Base-by-base conservation (phyloP, 2,113 vertebrate genomes). In the Hucho hucho region DNA sequence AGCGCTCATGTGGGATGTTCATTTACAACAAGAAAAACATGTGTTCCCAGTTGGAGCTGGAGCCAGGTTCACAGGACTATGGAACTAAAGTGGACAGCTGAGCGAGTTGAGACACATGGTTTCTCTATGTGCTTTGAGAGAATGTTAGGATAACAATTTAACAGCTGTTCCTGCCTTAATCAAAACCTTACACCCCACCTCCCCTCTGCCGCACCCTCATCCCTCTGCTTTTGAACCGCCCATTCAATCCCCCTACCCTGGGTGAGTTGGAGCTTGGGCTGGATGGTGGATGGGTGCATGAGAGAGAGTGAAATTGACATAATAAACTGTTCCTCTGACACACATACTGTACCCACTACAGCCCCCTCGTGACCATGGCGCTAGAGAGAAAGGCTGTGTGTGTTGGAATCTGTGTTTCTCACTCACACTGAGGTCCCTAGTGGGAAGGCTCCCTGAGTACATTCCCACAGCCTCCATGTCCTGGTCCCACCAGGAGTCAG, bases 91-190 rank as follows among this genome's bases (percentile, higher is more conserved):
- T 14, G 73, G 70, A 85, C 86, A 89, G 84, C 85, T 88, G 88
- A 85, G 75, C 14, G 24, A 64, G 66, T 80, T 82, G 70, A 68
- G 78, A 81, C 87, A 84, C 79, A 72, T 37, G 46, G 37, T 71
- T 63, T 80, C 69, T 61, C 75, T 12, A 24, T 79, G 83, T 77
- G 82, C 77, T 83, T 28, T 70, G 68, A 79, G 80, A 79, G 68
- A 84, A 85, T 68, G 53, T 72, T 79, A 70, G 76, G 73, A 91
- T 79, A 92, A 93, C 88, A 90, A 92, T 92, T 90, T 82, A 86
- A 89, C 90, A 92, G 90, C 91, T 90, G 90, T 75, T 83, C 76
- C 83, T 53, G 74, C 76, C 81, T 77, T 83, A 81, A 78, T 78
- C 74, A 82, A 84, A 86, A 87, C 71, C 49, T 70, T 75, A 77